phyloP scores from a whole-genome alignment of 2,797 vertebrate genomes.

The Rhinophrynus dorsalis region DNA sequence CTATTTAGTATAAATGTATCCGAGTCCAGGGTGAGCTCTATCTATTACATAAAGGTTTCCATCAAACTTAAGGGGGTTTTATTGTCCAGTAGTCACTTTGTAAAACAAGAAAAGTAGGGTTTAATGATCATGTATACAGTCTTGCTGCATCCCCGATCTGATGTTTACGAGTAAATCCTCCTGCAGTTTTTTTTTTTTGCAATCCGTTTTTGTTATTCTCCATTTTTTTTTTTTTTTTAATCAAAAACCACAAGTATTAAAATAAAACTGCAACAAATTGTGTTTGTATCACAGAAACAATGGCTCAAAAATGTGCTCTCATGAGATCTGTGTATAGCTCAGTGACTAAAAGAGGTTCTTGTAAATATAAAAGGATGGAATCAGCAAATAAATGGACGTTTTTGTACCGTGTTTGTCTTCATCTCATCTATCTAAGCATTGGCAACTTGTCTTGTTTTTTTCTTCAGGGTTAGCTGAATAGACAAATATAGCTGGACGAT shows the following conservation, averaged over 20 bases:
- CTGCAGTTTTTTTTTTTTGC: background rate
- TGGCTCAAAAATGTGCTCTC: background rate
- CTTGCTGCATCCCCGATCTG: background rate
- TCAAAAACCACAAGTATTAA: background rate
- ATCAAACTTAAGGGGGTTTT: no score
- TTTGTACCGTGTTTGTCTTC: slow-evolving; percentile 7
- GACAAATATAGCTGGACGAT: no score
- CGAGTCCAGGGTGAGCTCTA: no score
- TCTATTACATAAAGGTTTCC: no score
- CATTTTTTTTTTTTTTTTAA: background rate
- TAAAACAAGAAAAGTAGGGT: no score
- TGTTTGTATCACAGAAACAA: background rate
- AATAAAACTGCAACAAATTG: background rate
- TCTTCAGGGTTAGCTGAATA: no score
- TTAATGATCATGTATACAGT: background rate
- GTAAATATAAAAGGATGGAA: slow-evolving; percentile 9
- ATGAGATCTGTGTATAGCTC: background rate
- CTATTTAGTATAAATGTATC: no score
- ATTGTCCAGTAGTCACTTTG: no score
- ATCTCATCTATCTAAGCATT: background rate
- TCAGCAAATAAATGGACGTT: slow-evolving; percentile 42
- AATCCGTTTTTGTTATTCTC: background rate
- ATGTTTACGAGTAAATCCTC: no score
- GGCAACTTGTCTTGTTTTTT: no score
- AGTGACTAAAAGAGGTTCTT: background rate